Evolutionary conservation across 2,797 vertebrate species (phyloP), one percentile per base, ranked within the genome.

Genomic region (Megalops cyprinoides): DNA sequence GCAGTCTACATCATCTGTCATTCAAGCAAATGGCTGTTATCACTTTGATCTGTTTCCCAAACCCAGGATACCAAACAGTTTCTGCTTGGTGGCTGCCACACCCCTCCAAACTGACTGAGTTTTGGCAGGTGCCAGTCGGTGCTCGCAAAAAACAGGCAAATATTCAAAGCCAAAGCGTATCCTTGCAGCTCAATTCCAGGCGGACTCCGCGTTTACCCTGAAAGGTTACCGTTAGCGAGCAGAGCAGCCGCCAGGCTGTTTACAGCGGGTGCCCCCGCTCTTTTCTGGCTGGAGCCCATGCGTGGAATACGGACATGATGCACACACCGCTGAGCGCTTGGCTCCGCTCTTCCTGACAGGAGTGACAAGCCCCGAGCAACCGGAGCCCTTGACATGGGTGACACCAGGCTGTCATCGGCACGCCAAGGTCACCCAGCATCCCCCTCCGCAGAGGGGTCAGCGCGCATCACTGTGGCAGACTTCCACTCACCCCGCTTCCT

Each of bases 401-500:
- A 55, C 65, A 71, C 84, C 89, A 90, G 90, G 88, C 88, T 90
- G 92, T 93, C 92, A 93, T 91, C 89, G 75, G 84, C 87, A 87
- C 87, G 85, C 92, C 92, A 94, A 94, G 92, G 92, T 93, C 90
- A 88, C 90, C 87, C 89, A 90, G 89, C 90, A 90, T 90, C 91
- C 28, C 55, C 90, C 87, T 90, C 67, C 85, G 82, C 84, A 37
- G 71, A 81, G 88, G 89, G 91, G 92, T 93, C 94, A 92, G 85
- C 89, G 89, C 90, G 67, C 91, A 92, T 92, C 91, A 90, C 87
- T 89, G 88, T 90, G n/a, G 28, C 62, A 55, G 62, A 51, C 31
- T 42, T 89, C 86, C 82, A 89, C 90, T 92, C 90, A 89, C 88
- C 90, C 88, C 79, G 84, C 90, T 94, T 93, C 93, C 91, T 93